Evolutionary conservation across 2,113 vertebrate species (phyloP).

Genomic region (Forbesichthys papilliferus): DNA sequence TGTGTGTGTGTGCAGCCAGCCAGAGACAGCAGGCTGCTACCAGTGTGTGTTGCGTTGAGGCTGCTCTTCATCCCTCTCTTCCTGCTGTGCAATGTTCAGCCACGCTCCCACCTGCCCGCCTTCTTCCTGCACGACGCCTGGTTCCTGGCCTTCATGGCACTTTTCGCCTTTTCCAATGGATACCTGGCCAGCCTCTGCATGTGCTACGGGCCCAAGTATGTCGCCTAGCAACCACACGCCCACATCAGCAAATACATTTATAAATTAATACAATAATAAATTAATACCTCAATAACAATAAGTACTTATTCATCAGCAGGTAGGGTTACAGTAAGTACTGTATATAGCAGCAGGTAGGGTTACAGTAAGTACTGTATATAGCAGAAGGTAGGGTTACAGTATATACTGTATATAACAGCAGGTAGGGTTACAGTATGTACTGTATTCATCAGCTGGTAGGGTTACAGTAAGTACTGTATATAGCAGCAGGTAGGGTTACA

Average conservation of each 20-base stretch:
- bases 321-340: too few relatives aligned
- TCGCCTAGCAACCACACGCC: slow-evolving; percentile 1
- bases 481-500: too few relatives aligned
- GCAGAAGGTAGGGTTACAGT: too few relatives aligned
- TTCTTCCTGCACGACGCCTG: slow-evolving; percentile 77
- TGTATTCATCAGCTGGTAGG: not conserved
- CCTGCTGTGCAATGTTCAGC: slow-evolving; percentile 81
- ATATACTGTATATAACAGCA: too few relatives aligned
- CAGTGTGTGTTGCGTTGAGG: slow-evolving; percentile 67
- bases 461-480: too few relatives aligned
- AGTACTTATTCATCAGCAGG: too few relatives aligned
- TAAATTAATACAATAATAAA: too few relatives aligned
- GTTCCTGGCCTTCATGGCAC: slow-evolving; percentile 80
- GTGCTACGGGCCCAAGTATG: slow-evolving; percentile 84
- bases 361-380: too few relatives aligned
- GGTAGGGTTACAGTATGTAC: too few relatives aligned
- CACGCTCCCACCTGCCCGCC: slow-evolving; percentile 60
- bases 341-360: too few relatives aligned
- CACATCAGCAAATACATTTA: too few relatives aligned
- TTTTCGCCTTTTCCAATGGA: slow-evolving; percentile 81
- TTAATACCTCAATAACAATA: too few relatives aligned
- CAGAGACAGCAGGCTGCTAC: slow-evolving; percentile 76
- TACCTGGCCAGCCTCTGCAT: slow-evolving; percentile 85
- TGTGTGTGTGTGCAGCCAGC: slow-evolving; percentile 34
- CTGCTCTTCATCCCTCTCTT: slow-evolving; percentile 80